Evolutionary conservation across 2,113 vertebrate genomes (phyloP).

Genomic region (Arvicanthis niloticus): DNA sequence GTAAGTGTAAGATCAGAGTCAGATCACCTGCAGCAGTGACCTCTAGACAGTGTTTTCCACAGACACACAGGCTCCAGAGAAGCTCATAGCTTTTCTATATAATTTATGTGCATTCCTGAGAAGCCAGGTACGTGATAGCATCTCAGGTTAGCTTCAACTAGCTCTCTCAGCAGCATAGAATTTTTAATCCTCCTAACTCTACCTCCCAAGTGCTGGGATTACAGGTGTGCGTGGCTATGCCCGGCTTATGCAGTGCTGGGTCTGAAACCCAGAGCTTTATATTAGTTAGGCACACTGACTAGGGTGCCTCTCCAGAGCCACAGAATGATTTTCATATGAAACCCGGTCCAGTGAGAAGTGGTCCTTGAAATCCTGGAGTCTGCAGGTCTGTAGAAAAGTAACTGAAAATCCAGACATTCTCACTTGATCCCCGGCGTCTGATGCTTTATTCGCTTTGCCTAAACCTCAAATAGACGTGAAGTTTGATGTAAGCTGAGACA

Average conservation of each 20-base stretch:
- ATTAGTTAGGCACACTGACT: neutral
- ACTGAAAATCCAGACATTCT: neutral
- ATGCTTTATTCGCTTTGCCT: neutral
- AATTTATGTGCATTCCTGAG: neutral
- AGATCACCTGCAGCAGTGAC: neutral
- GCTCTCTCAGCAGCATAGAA: neutral
- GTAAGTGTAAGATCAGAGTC: neutral
- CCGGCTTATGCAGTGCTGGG: neutral
- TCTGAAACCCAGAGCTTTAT: neutral
- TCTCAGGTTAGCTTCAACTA: neutral
- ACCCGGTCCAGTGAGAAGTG: neutral
- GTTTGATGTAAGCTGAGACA: neutral
- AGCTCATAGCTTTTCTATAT: neutral
- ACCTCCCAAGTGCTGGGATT: neutral
- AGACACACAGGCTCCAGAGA: neutral
- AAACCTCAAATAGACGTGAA: conserved; percentile 36
- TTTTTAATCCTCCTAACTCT: neutral
- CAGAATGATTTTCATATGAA: conserved; percentile 58
- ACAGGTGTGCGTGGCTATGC: neutral
- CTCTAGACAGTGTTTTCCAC: neutral
- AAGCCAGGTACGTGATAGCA: neutral
- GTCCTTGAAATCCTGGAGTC: neutral
- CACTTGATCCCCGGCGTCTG: neutral
- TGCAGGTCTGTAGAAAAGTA: neutral
- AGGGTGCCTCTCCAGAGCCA: neutral